Evolutionary conservation across 2,888 invertebrate genomes (phyloP).

Genomic region (Drosophila mimetica): DNA sequence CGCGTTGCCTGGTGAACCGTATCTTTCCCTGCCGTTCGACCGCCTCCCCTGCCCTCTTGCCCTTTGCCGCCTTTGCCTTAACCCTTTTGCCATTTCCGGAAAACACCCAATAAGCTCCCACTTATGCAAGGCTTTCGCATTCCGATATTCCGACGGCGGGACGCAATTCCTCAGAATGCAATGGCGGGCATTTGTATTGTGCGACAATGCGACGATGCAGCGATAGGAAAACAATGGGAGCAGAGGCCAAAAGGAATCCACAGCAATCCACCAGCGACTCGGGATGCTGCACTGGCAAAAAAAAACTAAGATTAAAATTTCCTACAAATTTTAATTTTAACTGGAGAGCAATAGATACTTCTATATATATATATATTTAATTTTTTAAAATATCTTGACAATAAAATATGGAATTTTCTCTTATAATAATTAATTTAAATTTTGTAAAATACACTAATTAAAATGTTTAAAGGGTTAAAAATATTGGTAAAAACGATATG

Average conservation of each 20-base stretch:
- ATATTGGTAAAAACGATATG: too few species aligned
- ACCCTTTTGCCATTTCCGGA: constrained; percentile 7
- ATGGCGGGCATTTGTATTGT: constrained; percentile 30
- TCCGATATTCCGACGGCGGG: constrained; percentile 16
- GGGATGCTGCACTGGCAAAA: constrained; percentile 10
- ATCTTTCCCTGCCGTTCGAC: background rate
- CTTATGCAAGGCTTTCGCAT: constrained; percentile 35
- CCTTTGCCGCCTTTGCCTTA: background rate
- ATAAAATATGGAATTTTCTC: background rate
- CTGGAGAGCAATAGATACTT: too few species aligned
- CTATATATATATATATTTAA: too few species aligned
- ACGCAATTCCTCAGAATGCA: constrained; percentile 33
- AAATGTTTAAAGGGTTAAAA: too few species aligned
- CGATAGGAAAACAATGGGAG: constrained; percentile 67
- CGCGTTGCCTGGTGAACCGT: background rate
- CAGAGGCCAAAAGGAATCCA: constrained; percentile 61
- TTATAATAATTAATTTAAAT: too few species aligned
- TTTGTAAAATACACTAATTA: too few species aligned
- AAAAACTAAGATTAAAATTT: too few species aligned
- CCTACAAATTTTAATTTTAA: too few species aligned
- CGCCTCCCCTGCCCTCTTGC: background rate
- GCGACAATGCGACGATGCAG: constrained; percentile 41
- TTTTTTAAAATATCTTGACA: too few species aligned
- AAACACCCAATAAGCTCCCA: constrained; percentile 34
- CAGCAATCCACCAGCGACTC: constrained; percentile 50